Evolutionary conservation across 1,140 invertebrate genomes (phyloP), one percentile per base, ranked within the genome.

Genomic region (Zaprionus kolodkinae): DNA sequence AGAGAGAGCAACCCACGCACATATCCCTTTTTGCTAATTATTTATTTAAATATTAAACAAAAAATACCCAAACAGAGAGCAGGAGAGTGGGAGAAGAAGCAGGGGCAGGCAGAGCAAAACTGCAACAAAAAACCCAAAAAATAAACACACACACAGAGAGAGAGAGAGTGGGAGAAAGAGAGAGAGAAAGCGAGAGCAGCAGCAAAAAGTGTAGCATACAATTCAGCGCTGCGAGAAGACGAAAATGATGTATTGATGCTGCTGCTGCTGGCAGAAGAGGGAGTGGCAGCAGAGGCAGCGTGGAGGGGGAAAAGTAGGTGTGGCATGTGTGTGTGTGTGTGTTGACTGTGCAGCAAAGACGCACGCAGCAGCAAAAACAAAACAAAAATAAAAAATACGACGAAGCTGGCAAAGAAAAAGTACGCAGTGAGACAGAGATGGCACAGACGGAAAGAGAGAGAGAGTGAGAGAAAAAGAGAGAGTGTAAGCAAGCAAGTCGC

Each of bases 31-130:
- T 91, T 88, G 84, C 91, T 91, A 91, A 91, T 91, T 92, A 92
- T 92, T 92, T 92, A 92, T 91, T 92, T 91, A 92, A 91, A 91
- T 91, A 92, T 91, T 92, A 92, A 91, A 91, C 86, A 91, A 88
- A 87, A 86, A 88, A 87, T 88, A 79, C 77, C 69, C 78, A 79
- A 81, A 88, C 62, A 73, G 30, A 74, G 25, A 62, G 40, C n/a
- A 30, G 27, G 3, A 30, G 56, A 61, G 35, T 43, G 17, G 57
- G 17, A 36, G n/a, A 64, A 15, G 55, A 59, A 62, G 33, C 30
- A 21, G 60, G 43, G 21, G 40, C 27, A 33, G 27, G 13, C 3
- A 9, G 25, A 25, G 61, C 1, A 72, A 74, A 84, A 84, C 64
- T 83, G 81, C 81, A 83, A 83, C 68, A 84, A 77, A 78, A 74